Percentiles rank a stretch among this genome's conserved stretches.
phyloP scores from a whole-genome alignment of 2,113 vertebrate species.

The Natator depressus region DNA sequence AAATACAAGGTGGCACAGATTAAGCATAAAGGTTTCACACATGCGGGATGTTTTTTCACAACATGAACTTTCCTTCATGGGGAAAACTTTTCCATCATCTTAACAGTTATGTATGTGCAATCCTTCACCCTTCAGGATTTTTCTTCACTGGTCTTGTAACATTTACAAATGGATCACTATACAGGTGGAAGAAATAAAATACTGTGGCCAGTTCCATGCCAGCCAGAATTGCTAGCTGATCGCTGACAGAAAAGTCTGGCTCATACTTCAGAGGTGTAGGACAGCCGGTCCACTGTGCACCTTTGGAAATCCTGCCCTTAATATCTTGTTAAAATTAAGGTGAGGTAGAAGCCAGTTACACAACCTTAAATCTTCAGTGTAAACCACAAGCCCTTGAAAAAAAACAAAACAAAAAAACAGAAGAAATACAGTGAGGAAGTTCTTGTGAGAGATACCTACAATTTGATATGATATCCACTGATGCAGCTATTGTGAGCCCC shows the following conservation, averaged over 20 bases:
- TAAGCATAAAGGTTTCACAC: too few relatives aligned
- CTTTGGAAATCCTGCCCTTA: too few relatives aligned
- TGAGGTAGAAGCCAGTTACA: neutral
- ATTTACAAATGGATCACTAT: neutral
- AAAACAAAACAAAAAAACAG: too few relatives aligned
- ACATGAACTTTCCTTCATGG: neutral
- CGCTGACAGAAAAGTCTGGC: neutral
- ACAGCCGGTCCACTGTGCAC: too few relatives aligned
- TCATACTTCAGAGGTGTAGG: neutral
- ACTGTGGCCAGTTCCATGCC: too few relatives aligned
- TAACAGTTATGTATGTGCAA: neutral
- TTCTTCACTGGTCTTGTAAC: neutral
- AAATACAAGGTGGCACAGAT: neutral
- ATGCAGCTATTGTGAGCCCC: neutral
- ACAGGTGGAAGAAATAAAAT: too few relatives aligned
- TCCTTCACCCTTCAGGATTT: neutral
- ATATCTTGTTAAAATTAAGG: too few relatives aligned
- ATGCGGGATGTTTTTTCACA: neutral
- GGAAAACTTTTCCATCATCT: neutral
- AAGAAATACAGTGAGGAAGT: neutral
- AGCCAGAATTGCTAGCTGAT: neutral
- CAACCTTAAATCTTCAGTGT: neutral
- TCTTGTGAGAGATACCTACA: neutral
- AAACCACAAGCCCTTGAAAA: neutral
- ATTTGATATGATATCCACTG: accelerated